Percentiles rank a stretch among this genome's conserved stretches.
Conservation (phyloP, 2,797 vertebrate genomes). For the Thripadectes ignobilis region DNA sequence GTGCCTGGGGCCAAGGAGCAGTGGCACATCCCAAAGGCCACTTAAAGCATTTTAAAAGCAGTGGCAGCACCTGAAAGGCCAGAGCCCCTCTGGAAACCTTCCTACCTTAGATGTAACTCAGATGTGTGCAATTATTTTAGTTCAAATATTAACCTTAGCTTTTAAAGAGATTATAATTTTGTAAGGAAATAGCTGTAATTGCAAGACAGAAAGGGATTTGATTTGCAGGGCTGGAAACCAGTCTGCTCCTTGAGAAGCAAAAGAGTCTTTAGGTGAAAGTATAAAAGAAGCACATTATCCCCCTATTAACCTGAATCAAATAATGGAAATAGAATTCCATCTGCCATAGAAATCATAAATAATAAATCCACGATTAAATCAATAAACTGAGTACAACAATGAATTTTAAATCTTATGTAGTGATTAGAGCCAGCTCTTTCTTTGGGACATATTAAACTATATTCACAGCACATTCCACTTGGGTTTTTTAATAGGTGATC, state of each 20-base stretch:
- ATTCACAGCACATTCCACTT: constrained; percentile 45
- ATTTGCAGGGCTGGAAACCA: background rate
- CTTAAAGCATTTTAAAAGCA: background rate
- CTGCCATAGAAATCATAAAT: constrained; percentile 44
- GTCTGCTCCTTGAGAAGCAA: background rate
- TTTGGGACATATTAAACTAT: constrained; percentile 35
- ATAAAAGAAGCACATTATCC: constrained; percentile 7
- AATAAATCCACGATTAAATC: constrained; percentile 58
- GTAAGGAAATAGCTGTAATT: background rate
- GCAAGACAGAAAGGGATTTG: background rate
- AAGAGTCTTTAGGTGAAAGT: background rate
- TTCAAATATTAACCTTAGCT: background rate
- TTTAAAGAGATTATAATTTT: background rate
- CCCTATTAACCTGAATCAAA: constrained; percentile 36
- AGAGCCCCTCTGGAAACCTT: background rate
- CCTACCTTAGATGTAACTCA: background rate
- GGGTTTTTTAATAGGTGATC: constrained; percentile 55
- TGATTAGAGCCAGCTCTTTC: constrained; percentile 52
- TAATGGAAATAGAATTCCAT: constrained; percentile 25
- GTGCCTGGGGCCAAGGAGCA: background rate
- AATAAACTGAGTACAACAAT: constrained; percentile 34
- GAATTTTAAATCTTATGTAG: constrained; percentile 33
- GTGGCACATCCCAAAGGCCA: background rate
- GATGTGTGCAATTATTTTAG: background rate
- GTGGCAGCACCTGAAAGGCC: background rate